A percentile compares a stretch with the other conserved stretches of the same genome.
phyloP scores from a whole-genome alignment of 2,797 vertebrate genomes.

The Vipera ursinii region DNA sequence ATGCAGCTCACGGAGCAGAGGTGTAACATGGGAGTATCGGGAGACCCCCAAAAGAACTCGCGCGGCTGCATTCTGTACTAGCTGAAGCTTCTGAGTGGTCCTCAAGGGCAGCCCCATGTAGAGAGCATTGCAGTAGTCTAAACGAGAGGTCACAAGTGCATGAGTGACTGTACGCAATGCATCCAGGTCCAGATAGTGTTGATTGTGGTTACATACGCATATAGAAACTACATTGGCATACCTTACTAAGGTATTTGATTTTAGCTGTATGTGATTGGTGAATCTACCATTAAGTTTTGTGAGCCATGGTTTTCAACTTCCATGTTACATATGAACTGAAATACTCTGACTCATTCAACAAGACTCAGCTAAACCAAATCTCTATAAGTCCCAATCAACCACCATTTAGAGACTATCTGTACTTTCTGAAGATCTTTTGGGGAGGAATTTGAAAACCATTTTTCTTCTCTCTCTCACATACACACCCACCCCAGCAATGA shows the following conservation, averaged over 20 bases:
- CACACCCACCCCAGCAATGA: not conserved
- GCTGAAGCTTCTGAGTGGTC: too few relatives aligned
- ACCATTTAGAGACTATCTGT: not conserved
- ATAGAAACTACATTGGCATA: not conserved
- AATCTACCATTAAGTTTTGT: not conserved
- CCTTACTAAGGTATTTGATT: not conserved
- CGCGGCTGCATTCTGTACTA: too few relatives aligned
- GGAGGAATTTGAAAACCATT: not conserved
- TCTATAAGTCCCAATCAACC: not conserved
- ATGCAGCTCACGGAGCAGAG: too few relatives aligned
- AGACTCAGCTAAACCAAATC: not conserved
- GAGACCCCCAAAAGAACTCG: too few relatives aligned
- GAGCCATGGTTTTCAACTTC: not conserved
- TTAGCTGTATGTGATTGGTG: not conserved
- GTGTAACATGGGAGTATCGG: too few relatives aligned
- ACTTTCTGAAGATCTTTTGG: not conserved
- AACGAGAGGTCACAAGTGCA: too few relatives aligned
- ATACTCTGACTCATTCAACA: not conserved
- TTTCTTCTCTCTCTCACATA: not conserved
- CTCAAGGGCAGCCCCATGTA: too few relatives aligned
- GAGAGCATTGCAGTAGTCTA: too few relatives aligned
- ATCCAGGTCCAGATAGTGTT: too few relatives aligned
- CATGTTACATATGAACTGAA: not conserved
- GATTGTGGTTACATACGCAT: not conserved
- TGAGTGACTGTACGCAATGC: too few relatives aligned